A percentile compares a stretch with the other conserved stretches of the same genome.
phyloP scores from a whole-genome alignment of 2,888 invertebrate species.

The Digitonthophagus gazella region DNA sequence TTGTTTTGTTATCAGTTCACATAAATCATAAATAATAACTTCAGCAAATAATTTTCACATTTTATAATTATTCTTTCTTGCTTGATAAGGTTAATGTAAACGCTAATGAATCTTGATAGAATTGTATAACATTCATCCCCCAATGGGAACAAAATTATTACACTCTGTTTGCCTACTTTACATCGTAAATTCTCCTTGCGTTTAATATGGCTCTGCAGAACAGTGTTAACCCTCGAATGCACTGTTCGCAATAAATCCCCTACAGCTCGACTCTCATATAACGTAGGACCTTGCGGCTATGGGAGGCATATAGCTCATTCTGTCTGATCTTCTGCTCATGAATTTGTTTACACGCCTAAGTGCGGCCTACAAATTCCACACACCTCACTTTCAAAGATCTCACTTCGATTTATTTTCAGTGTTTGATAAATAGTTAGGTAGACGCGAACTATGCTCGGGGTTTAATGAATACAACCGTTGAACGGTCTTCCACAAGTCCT shows the following conservation, averaged over 20 bases:
- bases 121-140: background rate
- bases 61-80: too few relatives aligned
- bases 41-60: too few relatives aligned
- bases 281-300: background rate
- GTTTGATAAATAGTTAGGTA: background rate
- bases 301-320: background rate
- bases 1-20: background rate
- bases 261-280: background rate
- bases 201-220: background rate
- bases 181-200: background rate
- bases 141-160: background rate
- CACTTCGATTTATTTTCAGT: background rate
- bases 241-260: background rate
- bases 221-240: background rate
- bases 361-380: background rate
- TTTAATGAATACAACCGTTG: background rate
- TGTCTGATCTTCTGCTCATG: background rate
- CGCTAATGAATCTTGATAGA: background rate
- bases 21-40: background rate
- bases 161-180: background rate
- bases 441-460: background rate
- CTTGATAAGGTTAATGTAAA: too few relatives aligned
- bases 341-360: background rate
- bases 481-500: background rate
- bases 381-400: background rate